A percentile compares a stretch with the other conserved stretches of the same genome.
These are phyloP conservation scores for Silurus aristotelis DNA, from an alignment of 2,797 vertebrate genomes.

Conservation along the genomic window DNA sequence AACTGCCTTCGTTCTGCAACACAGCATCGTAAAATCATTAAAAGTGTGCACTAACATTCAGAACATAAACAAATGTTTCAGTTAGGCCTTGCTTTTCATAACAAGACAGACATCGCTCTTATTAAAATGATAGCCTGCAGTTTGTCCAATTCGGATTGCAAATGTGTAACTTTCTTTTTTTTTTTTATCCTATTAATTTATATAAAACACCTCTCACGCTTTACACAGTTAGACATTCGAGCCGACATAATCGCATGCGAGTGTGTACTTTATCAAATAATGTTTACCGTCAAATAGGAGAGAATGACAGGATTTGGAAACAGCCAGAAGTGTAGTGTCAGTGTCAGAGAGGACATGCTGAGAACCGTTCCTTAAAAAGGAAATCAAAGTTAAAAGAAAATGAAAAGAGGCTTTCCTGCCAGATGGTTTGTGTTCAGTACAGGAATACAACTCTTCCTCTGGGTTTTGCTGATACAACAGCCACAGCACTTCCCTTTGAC, in stretches of 20 bases:
- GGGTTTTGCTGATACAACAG: constrained; percentile 79
- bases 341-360: constrained; percentile 39
- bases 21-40: constrained; percentile 34
- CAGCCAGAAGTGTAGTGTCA: constrained; percentile 36
- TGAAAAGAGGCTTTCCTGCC: constrained; percentile 80
- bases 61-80: constrained; percentile 17
- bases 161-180: not conserved
- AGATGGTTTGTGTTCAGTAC: constrained; percentile 76
- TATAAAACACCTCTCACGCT: not conserved
- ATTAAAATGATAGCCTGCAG: not conserved
- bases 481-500: constrained; percentile 72
- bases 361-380: constrained; percentile 71
- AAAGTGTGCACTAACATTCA: constrained; percentile 13
- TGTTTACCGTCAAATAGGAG: constrained; percentile 35
- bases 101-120: not conserved
- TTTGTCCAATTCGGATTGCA: not conserved
- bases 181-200: no score
- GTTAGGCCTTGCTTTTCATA: not conserved
- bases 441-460: constrained; percentile 79
- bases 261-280: not conserved
- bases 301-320: constrained; percentile 59
- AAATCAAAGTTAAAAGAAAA: constrained; percentile 79
- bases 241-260: not conserved
- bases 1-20: constrained; percentile 45
- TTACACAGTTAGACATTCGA: not conserved